Evolutionary conservation across 1,140 invertebrate species (phyloP), one percentile per base, ranked within the genome.

Genomic region (Coptotermes formosanus): DNA sequence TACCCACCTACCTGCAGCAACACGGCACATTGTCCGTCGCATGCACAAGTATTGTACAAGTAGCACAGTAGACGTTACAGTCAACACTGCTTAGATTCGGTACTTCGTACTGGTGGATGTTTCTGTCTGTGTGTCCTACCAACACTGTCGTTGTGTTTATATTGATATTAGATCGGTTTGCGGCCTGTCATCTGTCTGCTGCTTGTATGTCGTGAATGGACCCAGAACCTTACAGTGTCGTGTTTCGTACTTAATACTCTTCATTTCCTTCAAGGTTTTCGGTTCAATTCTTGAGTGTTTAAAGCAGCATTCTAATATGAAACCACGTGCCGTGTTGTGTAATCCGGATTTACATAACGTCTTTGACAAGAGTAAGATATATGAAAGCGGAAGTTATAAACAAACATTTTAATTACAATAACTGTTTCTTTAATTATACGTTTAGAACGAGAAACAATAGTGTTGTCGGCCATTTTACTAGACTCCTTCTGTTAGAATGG

Each of bases 341-440:
- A 82, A 86, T 86, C 69, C 45, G 30, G 82, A 86, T 86, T 82
- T 86, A 86, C 85, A 82, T 86, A 86, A 85, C 85, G 7, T 23
- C 75, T n/a, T 64, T 32, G 59, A 64, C 30, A 59, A 64, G 59
- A 25, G 55, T 48, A 45, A 44, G 85, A 81, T 69, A 85, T 85
- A 81, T 81, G 55, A 81, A 69, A 85, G n/a, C 85, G 85, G 85
- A 85, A 85, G 85, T 85, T 85, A 85, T 85, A 85, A 85, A 85
- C 85, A 75, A 85, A 59, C 84, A 52, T 85, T 85, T 85, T 85
- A 85, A 85, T 85, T 69, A 85, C 84, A 85, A 81, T 82, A 85
- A 85, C 85, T 81, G 44, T 38, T 82, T 43, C 85, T 85, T 85
- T 85, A 85, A 85, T 85, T 85, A 85, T 85, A 25, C 59, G 25